Percentiles rank a stretch among this genome's conserved stretches.
Evolutionary conservation across 2,113 vertebrate species (phyloP).

Genomic region (Lamprotornis superbus): DNA sequence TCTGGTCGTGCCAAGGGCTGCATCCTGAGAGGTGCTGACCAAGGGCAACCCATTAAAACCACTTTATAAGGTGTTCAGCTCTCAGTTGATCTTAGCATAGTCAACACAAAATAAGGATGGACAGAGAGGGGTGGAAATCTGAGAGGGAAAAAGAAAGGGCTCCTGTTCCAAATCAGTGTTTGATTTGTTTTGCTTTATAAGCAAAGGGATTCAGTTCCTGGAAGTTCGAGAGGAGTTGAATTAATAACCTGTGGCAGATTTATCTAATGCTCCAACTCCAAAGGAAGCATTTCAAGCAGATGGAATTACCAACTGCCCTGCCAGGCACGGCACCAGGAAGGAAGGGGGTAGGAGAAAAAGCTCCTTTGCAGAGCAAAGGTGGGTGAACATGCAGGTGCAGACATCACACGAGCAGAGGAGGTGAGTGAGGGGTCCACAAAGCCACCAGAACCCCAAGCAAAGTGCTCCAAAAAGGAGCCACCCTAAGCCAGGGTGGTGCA

Average conservation of each 20-base stretch:
- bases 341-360: neutral
- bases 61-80: neutral
- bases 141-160: neutral
- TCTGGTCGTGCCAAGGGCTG: accelerated
- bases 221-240: neutral
- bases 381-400: neutral
- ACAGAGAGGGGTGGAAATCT: neutral
- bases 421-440: neutral
- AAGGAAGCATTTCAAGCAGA: neutral
- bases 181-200: neutral
- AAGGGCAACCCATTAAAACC: neutral
- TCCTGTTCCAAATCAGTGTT: neutral
- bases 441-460: neutral
- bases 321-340: neutral
- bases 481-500: neutral
- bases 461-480: neutral
- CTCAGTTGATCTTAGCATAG: neutral
- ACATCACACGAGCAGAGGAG: accelerated
- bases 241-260: neutral
- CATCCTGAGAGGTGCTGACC: neutral
- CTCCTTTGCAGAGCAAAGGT: neutral
- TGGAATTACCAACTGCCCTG: neutral
- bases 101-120: neutral
- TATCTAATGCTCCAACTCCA: neutral
- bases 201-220: neutral